phyloP scores from a whole-genome alignment of 1,140 invertebrate genomes.

The Oryzaephilus surinamensis region DNA sequence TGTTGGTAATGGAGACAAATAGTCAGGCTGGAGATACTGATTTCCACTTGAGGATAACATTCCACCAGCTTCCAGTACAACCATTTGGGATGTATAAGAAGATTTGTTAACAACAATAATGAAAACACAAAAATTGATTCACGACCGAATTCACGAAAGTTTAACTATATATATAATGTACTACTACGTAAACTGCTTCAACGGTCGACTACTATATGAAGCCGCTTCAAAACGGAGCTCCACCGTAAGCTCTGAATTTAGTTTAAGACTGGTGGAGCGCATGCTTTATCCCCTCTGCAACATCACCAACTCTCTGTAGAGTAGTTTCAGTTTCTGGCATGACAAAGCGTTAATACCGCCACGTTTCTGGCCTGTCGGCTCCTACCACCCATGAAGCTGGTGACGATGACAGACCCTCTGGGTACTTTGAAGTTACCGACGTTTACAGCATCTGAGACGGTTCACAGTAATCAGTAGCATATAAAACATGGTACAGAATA shows the following conservation, averaged over 20 bases:
- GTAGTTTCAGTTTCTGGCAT: conserved; percentile 13
- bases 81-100: conserved; percentile 54
- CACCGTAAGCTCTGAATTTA: conserved; percentile 1
- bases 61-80: conserved; percentile 81
- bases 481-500: conserved; percentile 24
- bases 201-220: conserved; percentile 20
- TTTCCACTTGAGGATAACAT: conserved; percentile 82
- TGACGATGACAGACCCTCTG: conserved; percentile 38
- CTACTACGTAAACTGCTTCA: conserved; percentile 22
- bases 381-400: conserved; percentile 40
- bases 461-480: conserved; percentile 26
- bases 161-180: no score
- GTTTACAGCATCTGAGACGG: conserved; percentile 13
- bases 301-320: conserved; percentile 2
- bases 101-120: conserved; percentile 6
- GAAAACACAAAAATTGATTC: conserved; percentile 5
- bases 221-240: conserved; percentile 8
- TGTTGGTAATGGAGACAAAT: conserved; percentile 79
- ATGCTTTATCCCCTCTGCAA: conserved; percentile 6
- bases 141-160: conserved; percentile 3
- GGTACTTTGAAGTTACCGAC: conserved; percentile 32
- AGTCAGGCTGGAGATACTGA: conserved; percentile 89
- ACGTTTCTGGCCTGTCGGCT: conserved; percentile 34
- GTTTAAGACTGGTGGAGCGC: conserved; percentile 14
- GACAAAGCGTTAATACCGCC: conserved; percentile 35